Base-by-base conservation (phyloP, 1,140 invertebrate species). In the Drosophila pruinosa region DNA sequence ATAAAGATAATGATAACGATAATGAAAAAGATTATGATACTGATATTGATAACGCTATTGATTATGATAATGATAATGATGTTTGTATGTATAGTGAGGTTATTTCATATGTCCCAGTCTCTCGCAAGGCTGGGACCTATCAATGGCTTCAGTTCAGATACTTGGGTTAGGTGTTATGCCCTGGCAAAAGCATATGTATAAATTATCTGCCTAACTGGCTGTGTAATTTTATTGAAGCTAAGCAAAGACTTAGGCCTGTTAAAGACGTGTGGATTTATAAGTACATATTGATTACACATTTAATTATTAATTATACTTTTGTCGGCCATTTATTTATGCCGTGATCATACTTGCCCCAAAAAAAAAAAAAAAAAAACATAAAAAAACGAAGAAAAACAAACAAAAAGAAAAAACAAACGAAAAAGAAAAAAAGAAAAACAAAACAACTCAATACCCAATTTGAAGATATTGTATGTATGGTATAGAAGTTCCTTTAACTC, bases 141-240 rank as follows among this genome's bases (percentile, higher is more conserved):
- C 50, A 56, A 31, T 31, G 36, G 34, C 59, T 56, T 56, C 34
- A 56, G 64, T 50, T 17, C n/a, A n/a, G 12, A 68, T 41, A 24
- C 17, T 63, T 38, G 59, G 47, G 24, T 63, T 53, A 52, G 22
- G n/a, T 59, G 54, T 67, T 48, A 58, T 58, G 63, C 63, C 36
- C 45, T 58, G 67, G 67, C 31, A 54, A 70, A 53, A 24, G 36
- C 57, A 50, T 59, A 47, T 22, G 36, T 58, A 62, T 63, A 47
- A 48, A 70, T 63, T 63, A 64, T 70, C 67, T 70, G 67, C 67
- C 67, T 56, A 63, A 70, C 41, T 70, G 67, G 67, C 67, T 70
- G 67, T 70, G 67, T 70, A 70, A 70, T 70, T 64, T 70, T 63
- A 54, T 70, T 64, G 67, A 70, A 47, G 67, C 41, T 56, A 64